These are phyloP conservation scores for Plodia interpunctella DNA, from an alignment of 1,140 invertebrate species.

Conservation along the genomic window DNA sequence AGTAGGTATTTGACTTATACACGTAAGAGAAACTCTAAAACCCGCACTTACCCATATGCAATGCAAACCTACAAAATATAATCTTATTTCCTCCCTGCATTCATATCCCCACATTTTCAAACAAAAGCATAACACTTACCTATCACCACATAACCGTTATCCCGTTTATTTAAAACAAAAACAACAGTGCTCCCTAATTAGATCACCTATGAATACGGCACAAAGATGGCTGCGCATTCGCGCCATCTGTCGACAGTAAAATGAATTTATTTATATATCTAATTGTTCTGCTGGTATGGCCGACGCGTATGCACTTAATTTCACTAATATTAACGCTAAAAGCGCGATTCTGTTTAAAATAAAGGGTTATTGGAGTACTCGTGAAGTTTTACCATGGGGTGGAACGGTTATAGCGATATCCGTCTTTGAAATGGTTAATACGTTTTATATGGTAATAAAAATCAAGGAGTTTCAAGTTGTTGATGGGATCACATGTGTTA, in stretches of 20 bases:
- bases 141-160: slow-evolving; percentile 22
- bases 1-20: no score
- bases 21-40: no score
- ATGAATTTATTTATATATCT: slow-evolving; percentile 70
- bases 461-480: slow-evolving; percentile 3
- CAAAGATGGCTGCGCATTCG: slow-evolving; percentile 53
- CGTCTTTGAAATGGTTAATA: slow-evolving; percentile 21
- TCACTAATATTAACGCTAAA: slow-evolving; percentile 57
- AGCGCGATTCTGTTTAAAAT: slow-evolving; percentile 54
- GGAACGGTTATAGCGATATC: slow-evolving; percentile 16
- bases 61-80: background rate
- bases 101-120: background rate
- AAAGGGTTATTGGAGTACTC: slow-evolving; percentile 36
- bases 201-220: slow-evolving; percentile 55
- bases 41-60: no score
- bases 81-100: background rate
- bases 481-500: background rate
- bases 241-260: slow-evolving; percentile 66
- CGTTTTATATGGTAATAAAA: slow-evolving; percentile 14
- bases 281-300: slow-evolving; percentile 54
- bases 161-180: slow-evolving; percentile 38
- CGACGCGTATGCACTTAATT: slow-evolving; percentile 62
- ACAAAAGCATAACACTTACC: slow-evolving; percentile 3
- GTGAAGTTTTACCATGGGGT: slow-evolving; percentile 20
- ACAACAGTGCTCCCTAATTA: slow-evolving; percentile 45